These are phyloP conservation scores for Perdita meconis DNA, from an alignment of 2,888 invertebrate genomes.

Conservation along the genomic window DNA sequence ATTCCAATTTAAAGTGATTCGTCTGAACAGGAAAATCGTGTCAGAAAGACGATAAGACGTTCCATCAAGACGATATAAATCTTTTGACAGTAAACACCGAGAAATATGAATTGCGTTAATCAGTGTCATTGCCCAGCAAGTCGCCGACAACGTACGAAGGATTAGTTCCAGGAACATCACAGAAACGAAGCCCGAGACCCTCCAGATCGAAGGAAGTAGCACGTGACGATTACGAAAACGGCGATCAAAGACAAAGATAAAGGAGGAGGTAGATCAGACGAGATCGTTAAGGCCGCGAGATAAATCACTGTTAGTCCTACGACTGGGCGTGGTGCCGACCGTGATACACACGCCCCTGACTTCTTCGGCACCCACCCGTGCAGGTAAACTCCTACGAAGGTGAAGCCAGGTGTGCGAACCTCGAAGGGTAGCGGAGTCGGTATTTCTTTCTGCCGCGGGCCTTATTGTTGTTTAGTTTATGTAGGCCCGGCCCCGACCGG, in stretches of 20 bases:
- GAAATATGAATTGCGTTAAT: too few species aligned
- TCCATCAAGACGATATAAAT: too few species aligned
- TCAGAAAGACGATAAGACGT: too few species aligned
- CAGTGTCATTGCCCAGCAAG: too few species aligned
- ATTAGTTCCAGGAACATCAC: too few species aligned
- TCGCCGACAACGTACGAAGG: too few species aligned
- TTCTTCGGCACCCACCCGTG: conserved; percentile 65
- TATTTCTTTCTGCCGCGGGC: conserved; percentile 70
- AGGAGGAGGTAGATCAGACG: neutral
- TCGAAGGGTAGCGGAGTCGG: conserved; percentile 71
- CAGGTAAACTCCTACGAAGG: conserved; percentile 70
- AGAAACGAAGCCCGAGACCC: too few species aligned
- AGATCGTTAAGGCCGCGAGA: conserved; percentile 43
- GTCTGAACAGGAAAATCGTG: too few species aligned
- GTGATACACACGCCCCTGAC: conserved; percentile 56
- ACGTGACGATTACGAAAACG: conserved; percentile 9
- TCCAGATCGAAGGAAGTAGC: neutral
- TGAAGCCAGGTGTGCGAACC: conserved; percentile 71
- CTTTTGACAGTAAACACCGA: too few species aligned
- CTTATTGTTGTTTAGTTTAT: conserved; percentile 80
- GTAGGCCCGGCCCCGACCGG: conserved; percentile 73
- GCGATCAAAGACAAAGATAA: conserved; percentile 17
- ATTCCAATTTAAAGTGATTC: too few species aligned
- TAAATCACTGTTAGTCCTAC: conserved; percentile 44
- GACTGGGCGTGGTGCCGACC: conserved; percentile 44